Evolutionary conservation across 35 echinoderm and acorn worm genomes (phyloP).

Genomic region (Chiridota heheva): DNA sequence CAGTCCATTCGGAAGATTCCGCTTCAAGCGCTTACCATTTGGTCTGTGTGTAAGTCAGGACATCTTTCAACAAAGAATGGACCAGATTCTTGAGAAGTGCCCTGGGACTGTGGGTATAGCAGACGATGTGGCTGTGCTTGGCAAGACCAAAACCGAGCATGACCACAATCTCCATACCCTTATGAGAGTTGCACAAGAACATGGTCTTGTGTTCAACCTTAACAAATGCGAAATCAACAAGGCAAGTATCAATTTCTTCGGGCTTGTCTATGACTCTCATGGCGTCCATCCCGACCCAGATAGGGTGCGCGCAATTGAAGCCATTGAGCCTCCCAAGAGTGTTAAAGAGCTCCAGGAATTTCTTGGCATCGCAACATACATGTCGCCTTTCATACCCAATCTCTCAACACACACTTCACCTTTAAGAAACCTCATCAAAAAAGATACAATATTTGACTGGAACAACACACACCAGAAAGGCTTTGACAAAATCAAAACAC

Average conservation of each 20-base stretch:
- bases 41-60: constrained; percentile 41
- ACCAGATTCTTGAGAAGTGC: constrained; percentile 56
- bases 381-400: constrained; percentile 65
- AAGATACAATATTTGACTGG: constrained; percentile 23
- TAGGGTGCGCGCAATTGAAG: constrained; percentile 37
- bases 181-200: constrained; percentile 40
- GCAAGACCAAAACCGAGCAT: constrained; percentile 31
- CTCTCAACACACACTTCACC: constrained; percentile 34
- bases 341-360: constrained; percentile 31
- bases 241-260: constrained; percentile 39
- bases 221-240: constrained; percentile 51
- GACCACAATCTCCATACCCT: constrained; percentile 47
- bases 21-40: constrained; percentile 45
- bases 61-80: constrained; percentile 51
- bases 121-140: constrained; percentile 61
- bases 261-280: constrained; percentile 25
- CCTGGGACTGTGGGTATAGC: constrained; percentile 54
- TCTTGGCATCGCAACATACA: constrained; percentile 26
- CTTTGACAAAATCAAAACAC: constrained; percentile 35
- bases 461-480: constrained; percentile 8
- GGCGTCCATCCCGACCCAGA: constrained; percentile 42
- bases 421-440: constrained; percentile 38
- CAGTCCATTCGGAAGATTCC: constrained; percentile 53
- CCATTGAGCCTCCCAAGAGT: not conserved
- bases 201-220: constrained; percentile 46